Percentiles rank a stretch among this genome's conserved stretches.
Conservation (phyloP, 30 jellyfish, hydroid and myxozoan genomes). For the Cassiopea xamachana region DNA sequence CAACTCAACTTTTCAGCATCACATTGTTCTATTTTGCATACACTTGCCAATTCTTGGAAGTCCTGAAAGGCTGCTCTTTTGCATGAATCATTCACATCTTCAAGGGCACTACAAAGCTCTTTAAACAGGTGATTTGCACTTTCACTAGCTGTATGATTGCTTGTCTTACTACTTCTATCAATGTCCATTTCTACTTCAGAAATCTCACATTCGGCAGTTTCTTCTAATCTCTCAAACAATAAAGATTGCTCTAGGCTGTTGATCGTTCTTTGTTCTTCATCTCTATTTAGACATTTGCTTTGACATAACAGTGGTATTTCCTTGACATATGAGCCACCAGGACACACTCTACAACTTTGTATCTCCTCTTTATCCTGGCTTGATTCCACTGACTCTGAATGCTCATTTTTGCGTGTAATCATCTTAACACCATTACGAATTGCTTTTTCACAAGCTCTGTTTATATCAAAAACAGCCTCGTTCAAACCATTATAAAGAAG, state of each 20-base stretch:
- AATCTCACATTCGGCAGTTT: background rate
- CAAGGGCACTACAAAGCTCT: background rate
- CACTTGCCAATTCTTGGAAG: background rate
- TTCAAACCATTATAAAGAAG: background rate
- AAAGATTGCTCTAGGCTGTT: background rate
- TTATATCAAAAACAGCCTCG: background rate
- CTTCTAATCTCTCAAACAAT: background rate
- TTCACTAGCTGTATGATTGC: background rate
- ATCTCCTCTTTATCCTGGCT: no score
- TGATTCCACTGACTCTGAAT: background rate
- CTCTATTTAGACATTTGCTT: no score
- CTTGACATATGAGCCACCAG: no score
- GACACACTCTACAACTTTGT: no score
- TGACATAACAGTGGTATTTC: no score
- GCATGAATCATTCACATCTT: background rate
- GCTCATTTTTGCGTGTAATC: background rate
- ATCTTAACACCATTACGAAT: background rate
- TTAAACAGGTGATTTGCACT: background rate
- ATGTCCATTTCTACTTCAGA: background rate
- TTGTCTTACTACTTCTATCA: background rate
- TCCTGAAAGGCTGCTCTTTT: background rate
- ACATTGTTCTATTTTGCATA: background rate
- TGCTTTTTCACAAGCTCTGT: background rate
- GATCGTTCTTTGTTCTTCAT: background rate
- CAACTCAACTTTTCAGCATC: background rate